Evolutionary conservation across 53 echinoderm and acorn worm genomes (phyloP), one percentile per base, ranked within the genome.

Genomic region (Stichopus horrens): DNA sequence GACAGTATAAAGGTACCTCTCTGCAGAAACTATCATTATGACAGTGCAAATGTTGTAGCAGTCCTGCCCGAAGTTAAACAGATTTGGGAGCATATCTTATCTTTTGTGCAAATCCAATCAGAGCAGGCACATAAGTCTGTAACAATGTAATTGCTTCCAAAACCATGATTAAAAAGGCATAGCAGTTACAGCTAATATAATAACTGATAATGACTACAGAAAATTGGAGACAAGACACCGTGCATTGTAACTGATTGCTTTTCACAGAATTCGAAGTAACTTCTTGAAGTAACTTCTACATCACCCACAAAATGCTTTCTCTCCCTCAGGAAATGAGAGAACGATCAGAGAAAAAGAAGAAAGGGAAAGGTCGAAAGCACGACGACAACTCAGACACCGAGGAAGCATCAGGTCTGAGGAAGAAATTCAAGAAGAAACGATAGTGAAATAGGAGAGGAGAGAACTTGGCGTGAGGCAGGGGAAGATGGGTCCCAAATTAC

Each of bases 251-350:
- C 37, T 37, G 37, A 37, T 37, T 76, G 53, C 74, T 5, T 87
- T 73, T 18, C 53, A 86, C 53, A 51, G 23, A 5, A 5, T 9
- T 23, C 5, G 16, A 53, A 51, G 54, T 19, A 55, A 4, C 11
- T 5, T 71, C 53, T 74, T n/a, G 8, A 22, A 63, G 23, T 11
- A 10, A 8, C 63, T 13, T 18, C 81, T 75, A 20, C 74, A 37
- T 19, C 4, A 7, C 1, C 74, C 9, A 22, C 6, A 71, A 11
- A 10, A 63, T 9, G 9, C 10, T 74, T 10, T 65, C 54, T 89
- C 75, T 90, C 73, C 59, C 37, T 7, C 57, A 96, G 98, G 95
- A 98, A 92, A 98, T 99, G 99, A 96, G 90, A 71, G 99, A 99
- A 73, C 58, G 89, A 55, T 96, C 96, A n/a, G 99, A 99, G 67